A percentile compares a stretch with the other conserved stretches of the same genome.
Evolutionary conservation across 2,888 invertebrate species (phyloP).

Genomic region (Pteria penguin): DNA sequence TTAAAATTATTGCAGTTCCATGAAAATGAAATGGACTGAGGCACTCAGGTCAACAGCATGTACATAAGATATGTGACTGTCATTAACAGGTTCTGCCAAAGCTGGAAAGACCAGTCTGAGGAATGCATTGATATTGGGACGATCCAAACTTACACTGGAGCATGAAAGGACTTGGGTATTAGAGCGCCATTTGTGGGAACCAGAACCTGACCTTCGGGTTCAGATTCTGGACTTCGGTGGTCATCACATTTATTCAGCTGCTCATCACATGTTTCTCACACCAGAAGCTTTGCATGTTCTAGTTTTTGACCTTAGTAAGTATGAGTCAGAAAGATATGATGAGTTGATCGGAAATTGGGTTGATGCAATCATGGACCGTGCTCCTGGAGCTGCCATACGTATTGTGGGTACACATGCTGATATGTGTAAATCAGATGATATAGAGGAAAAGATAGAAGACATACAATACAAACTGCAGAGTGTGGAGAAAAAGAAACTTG

Average conservation of each 20-base stretch:
- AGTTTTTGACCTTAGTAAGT: slow-evolving; percentile 70
- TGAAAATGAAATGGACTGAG: too few species aligned
- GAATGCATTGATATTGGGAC: slow-evolving; percentile 68
- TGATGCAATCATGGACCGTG: slow-evolving; percentile 72
- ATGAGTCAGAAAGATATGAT: slow-evolving; percentile 60
- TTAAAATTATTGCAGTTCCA: too few species aligned
- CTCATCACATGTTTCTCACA: slow-evolving; percentile 74
- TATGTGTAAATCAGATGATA: slow-evolving; percentile 61
- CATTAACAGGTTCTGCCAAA: slow-evolving; percentile 71
- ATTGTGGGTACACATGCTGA: slow-evolving; percentile 73
- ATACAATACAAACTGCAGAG: slow-evolving; percentile 64
- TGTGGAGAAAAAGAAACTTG: slow-evolving; percentile 64
- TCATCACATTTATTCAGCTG: slow-evolving; percentile 76
- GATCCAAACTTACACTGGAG: slow-evolving; percentile 67
- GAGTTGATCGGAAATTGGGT: slow-evolving; percentile 70
- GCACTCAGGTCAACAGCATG: too few species aligned
- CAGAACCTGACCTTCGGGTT: slow-evolving; percentile 68
- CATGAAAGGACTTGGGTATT: slow-evolving; percentile 75
- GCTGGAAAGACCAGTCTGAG: slow-evolving; percentile 74
- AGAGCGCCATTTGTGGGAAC: slow-evolving; percentile 75
- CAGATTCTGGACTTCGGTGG: slow-evolving; percentile 76
- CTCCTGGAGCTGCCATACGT: slow-evolving; percentile 69
- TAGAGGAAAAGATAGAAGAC: slow-evolving; percentile 56
- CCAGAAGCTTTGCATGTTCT: slow-evolving; percentile 73
- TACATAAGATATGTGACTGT: too few species aligned